A percentile compares a stretch with the other conserved stretches of the same genome.
These are phyloP conservation scores for Coleophora deauratella DNA, from an alignment of 2,888 invertebrate genomes.

Conservation along the genomic window DNA sequence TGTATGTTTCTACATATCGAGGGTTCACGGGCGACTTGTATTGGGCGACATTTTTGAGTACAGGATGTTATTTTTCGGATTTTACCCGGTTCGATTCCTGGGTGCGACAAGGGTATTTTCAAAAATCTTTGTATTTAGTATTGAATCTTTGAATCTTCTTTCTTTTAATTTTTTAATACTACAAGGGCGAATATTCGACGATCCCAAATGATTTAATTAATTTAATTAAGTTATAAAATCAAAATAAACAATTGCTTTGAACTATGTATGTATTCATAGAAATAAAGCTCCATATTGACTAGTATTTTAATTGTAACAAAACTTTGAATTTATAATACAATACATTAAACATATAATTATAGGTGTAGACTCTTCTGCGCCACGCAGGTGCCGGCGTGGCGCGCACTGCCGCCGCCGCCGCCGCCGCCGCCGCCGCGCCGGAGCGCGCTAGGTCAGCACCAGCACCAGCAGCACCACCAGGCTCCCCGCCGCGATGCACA, in stretches of 20 bases:
- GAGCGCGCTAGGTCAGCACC: conserved; percentile 30
- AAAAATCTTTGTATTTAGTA: neutral
- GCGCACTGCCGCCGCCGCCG: conserved; percentile 33
- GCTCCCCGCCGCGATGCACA: conserved; percentile 48
- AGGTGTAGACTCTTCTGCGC: conserved; percentile 18
- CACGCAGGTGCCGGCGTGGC: conserved; percentile 22
- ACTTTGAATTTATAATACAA: neutral
- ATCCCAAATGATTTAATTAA: too few relatives aligned
- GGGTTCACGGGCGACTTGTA: neutral
- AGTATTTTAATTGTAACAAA: neutral
- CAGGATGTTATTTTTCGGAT: neutral
- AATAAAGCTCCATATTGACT: neutral
- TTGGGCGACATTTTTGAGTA: neutral
- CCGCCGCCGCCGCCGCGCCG: conserved; percentile 20
- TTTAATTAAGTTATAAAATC: too few relatives aligned
- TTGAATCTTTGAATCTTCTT: neutral
- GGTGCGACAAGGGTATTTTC: too few relatives aligned
- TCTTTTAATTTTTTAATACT: neutral
- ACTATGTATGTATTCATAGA: neutral
- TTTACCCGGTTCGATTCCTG: too few relatives aligned
- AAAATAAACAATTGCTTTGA: neutral
- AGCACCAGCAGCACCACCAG: conserved; percentile 52
- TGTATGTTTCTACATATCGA: too few relatives aligned
- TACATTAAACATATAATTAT: neutral
- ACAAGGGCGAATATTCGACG: too few relatives aligned